These are phyloP conservation scores for Drosophila nikananu DNA, from an alignment of 1,140 invertebrate species.

Conservation along the genomic window DNA sequence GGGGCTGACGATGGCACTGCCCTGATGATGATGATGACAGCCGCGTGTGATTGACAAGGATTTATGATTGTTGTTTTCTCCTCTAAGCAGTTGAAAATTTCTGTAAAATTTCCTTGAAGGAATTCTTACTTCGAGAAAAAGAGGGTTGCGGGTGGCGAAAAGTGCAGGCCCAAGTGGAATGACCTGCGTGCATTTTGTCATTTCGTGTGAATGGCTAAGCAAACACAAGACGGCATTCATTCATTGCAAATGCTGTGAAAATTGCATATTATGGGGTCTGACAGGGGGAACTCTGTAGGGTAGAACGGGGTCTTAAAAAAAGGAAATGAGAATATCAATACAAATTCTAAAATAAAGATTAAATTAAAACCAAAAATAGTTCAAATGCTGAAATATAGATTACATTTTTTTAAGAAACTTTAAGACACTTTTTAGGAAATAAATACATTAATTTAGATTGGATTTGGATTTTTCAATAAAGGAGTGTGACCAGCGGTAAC, in stretches of 20 bases:
- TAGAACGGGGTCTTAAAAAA: not conserved
- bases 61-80: slow-evolving; percentile 77
- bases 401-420: not conserved
- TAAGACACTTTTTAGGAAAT: not conserved
- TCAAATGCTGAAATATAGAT: too few relatives aligned
- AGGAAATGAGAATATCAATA: too few relatives aligned
- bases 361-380: too few relatives aligned
- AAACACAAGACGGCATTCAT: slow-evolving; percentile 51
- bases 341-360: too few relatives aligned
- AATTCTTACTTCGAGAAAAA: not conserved
- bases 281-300: slow-evolving; percentile 2
- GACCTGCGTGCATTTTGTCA: slow-evolving; percentile 58
- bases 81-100: slow-evolving; percentile 62
- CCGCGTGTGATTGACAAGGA: slow-evolving; percentile 83
- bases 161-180: slow-evolving; percentile 51
- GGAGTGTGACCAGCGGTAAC: too few relatives aligned
- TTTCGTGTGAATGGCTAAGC: slow-evolving; percentile 29
- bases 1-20: slow-evolving; percentile 18
- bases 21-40: slow-evolving; percentile 76
- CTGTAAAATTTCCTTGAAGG: slow-evolving; percentile 59
- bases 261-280: slow-evolving; percentile 59
- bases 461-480: too few relatives aligned
- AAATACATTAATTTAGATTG: too few relatives aligned
- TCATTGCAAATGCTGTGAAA: slow-evolving; percentile 65
- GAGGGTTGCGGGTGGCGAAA: not conserved